Evolutionary conservation across 2,888 invertebrate genomes (phyloP), one percentile per base, ranked within the genome.

Genomic region (Sturmia bella): DNA sequence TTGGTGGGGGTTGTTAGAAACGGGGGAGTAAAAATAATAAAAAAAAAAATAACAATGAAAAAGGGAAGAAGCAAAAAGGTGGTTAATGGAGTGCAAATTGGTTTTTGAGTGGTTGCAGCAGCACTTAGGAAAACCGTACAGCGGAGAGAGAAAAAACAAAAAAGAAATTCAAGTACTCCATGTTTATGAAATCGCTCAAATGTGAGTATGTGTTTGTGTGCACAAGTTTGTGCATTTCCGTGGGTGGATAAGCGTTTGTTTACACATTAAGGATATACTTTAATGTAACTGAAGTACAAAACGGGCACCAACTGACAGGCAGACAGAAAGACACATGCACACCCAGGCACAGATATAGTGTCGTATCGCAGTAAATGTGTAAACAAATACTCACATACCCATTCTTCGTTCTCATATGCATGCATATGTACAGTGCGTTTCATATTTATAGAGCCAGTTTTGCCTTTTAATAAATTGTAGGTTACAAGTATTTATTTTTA

Each of bases 51-150:
- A 52, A 19, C 9, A 61, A 50, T 5, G 48, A 12, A 37, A 45
- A 24, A 13, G 50, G 50, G 21, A 11, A 12, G 37, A 41, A 68
- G 50, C 48, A 68, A 68, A 43, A 45, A 63, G 81, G 73, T 79
- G 84, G 86, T 86, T 87, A 87, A 88, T 88, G 87, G 85, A 87
- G 86, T 85, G 86, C 86, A 86, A 86, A 86, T 85, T 84, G 84
- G 84, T 85, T 84, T 86, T 83, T 84, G 82, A 85, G 83, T 83
- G 84, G 70, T 81, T 84, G 74, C 79, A 73, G 21, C 64, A 72
- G 50, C 74, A 48, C 37, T 70, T 57, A 45, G 32, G 50, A 52
- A 37, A 27, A 0, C 21, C 54, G 24, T 70, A 32, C 64, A 37
- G 24, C 43, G n/a, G 57, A 32, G 32, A 7, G 17, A 52, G 61